Conservation (phyloP, 2,113 vertebrate species). For the Protomyctophum bolini region DNA sequence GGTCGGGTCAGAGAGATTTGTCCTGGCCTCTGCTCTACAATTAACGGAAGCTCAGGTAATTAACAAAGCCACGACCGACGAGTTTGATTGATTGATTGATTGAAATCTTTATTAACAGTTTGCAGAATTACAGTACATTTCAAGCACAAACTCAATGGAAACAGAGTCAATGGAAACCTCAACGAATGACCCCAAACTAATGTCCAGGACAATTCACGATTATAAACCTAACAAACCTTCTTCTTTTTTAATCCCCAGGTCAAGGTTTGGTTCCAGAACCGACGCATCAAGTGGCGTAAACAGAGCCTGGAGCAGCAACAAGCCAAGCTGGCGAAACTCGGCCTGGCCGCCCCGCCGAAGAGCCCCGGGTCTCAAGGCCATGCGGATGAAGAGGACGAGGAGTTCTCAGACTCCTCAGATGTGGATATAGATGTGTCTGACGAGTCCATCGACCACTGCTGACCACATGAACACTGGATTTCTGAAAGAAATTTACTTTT, state of each 20-base stretch:
- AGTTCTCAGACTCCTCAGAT: slow-evolving; percentile 66
- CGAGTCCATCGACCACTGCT: slow-evolving; percentile 61
- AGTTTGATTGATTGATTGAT: too few species aligned
- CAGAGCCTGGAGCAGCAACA: slow-evolving; percentile 86
- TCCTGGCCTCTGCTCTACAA: slow-evolving; percentile 80
- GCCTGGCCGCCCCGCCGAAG: slow-evolving; percentile 67
- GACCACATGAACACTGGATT: slow-evolving; percentile 28
- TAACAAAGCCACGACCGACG: too few species aligned
- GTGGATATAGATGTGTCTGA: slow-evolving; percentile 74
- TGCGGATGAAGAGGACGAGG: slow-evolving; percentile 71
- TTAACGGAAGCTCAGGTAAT: slow-evolving; percentile 85
- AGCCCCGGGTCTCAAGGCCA: slow-evolving; percentile 78
- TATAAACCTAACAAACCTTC: background rate
- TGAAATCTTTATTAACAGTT: too few species aligned
- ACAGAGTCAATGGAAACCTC: too few species aligned
- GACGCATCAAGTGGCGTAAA: slow-evolving; percentile 85
- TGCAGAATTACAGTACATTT: too few species aligned
- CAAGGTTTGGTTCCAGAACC: slow-evolving; percentile 86
- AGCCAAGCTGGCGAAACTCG: slow-evolving; percentile 82
- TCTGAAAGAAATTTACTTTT: background rate
- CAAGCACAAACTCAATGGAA: too few species aligned
- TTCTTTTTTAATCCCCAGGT: slow-evolving; percentile 63
- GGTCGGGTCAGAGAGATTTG: slow-evolving; percentile 84
- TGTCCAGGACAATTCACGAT: background rate
- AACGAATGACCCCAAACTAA: too few species aligned